These are phyloP conservation scores for Heliocidaris tuberculata DNA, from an alignment of 35 echinoderm and acorn worm species.

Conservation along the genomic window DNA sequence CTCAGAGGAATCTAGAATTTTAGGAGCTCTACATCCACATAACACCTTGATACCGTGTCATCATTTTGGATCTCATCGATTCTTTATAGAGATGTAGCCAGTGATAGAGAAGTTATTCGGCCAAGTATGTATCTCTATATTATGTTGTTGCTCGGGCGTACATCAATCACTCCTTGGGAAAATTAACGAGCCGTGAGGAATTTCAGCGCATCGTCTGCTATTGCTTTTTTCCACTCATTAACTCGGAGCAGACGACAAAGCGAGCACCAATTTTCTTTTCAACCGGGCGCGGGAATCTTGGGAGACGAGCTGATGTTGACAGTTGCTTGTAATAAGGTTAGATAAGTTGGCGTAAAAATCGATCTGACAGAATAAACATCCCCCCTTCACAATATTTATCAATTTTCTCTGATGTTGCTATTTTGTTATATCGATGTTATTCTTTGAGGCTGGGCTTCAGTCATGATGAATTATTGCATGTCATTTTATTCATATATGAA, in stretches of 20 bases:
- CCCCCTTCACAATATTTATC: not conserved
- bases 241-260: not conserved
- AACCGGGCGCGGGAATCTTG: not conserved
- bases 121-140: not conserved
- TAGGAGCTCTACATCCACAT: not conserved
- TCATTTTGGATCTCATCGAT: not conserved
- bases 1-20: not conserved
- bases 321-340: not conserved
- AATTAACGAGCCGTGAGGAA: constrained; percentile 10
- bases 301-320: not conserved
- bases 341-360: not conserved
- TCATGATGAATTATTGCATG: too few relatives aligned
- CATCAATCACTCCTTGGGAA: not conserved
- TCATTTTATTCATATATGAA: too few relatives aligned
- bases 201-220: not conserved
- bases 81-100: not conserved
- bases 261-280: not conserved
- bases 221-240: constrained; percentile 4
- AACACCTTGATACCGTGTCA: not conserved
- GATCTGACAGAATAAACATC: not conserved
- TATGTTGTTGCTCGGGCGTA: not conserved
- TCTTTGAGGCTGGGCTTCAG: too few relatives aligned
- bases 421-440: not conserved
- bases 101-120: not conserved
- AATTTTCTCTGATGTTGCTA: not conserved